A percentile compares a stretch with the other conserved stretches of the same genome.
Evolutionary conservation across 2,888 invertebrate genomes (phyloP).

Genomic region (Brachyptera putata): DNA sequence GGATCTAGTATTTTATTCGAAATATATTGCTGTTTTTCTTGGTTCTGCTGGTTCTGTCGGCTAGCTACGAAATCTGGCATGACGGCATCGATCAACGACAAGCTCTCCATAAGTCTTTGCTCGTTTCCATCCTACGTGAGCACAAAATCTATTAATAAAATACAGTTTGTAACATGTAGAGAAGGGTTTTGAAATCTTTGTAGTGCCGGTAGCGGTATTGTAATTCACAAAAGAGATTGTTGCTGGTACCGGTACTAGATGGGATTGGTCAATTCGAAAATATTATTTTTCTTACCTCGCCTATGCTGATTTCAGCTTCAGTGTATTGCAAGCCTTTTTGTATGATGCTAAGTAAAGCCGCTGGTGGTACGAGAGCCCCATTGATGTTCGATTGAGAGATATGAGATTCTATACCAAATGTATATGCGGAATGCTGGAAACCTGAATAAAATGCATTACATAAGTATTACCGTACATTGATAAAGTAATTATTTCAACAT

Average conservation of each 20-base stretch:
- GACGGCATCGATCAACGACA: constrained; percentile 96
- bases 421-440: constrained; percentile 96
- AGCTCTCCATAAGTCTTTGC: constrained; percentile 82
- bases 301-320: constrained; percentile 96
- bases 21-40: constrained; percentile 72
- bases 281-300: constrained; percentile 71
- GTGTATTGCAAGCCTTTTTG: constrained; percentile 98
- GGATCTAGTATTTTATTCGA: constrained; percentile 76
- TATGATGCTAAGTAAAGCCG: constrained; percentile 88
- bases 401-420: constrained; percentile 97
- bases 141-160: too few species aligned
- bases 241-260: too few species aligned
- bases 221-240: too few species aligned
- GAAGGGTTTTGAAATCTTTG: too few species aligned
- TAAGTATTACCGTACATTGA: too few species aligned
- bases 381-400: constrained; percentile 98
- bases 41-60: constrained; percentile 67
- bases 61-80: constrained; percentile 86
- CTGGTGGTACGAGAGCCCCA: constrained; percentile 93
- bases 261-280: too few species aligned
- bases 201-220: too few species aligned
- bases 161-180: too few species aligned
- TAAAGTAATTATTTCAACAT: too few species aligned
- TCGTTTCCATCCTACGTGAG: constrained; percentile 67
- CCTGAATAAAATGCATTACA: constrained; percentile 55